Evolutionary conservation across 1,140 invertebrate species (phyloP), one percentile per base, ranked within the genome.

Genomic region (Probaryconus sp.): DNA sequence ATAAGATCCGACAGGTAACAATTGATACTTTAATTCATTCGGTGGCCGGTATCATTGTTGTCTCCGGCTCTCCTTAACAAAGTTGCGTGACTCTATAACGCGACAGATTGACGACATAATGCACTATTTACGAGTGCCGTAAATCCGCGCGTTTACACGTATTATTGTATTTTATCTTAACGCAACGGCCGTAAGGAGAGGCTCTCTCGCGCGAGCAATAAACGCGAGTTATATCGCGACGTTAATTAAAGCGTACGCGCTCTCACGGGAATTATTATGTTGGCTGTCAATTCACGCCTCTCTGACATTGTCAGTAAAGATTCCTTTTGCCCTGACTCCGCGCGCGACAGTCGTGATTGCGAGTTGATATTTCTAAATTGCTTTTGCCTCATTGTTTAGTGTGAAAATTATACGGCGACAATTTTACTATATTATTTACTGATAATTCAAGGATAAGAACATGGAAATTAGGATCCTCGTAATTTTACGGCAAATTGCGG

Each of bases 21-120:
- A 68, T 68, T 51, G 51, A 50, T 68, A 50, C 33, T 68, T 68
- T 18, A 43, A 50, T 47, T 68, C 53, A 50, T 50, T 68, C 51
- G 13, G 20, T 37, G 35, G 24, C 51, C 58, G 17, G 38, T 4
- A 37, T 43, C 37, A 51, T 43, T 45, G 48, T 64, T 21, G 26
- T 37, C 14, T 3, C 1, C 33, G 31, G 5, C 5, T 28, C 10
- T 20, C 89, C 17, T 82, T 83, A 10, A 89, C 89, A 21, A 81
- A 77, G 37, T 83, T 83, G 42, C 21, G 50, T 31, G 21, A 17
- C 10, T 21, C 6, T 18, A 20, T 31, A 48, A 55, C 38, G 38
- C 51, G 48, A 73, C 70, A 61, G 61, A 73, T 73, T 67, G 70
- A 67, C 70, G 70, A 73, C 63, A 73, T 67, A 67, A 67, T 67